Percentiles rank a stretch among this genome's conserved stretches.
Evolutionary conservation across 2,888 invertebrate species (phyloP).

Genomic region (Sminthurinus aureus): DNA sequence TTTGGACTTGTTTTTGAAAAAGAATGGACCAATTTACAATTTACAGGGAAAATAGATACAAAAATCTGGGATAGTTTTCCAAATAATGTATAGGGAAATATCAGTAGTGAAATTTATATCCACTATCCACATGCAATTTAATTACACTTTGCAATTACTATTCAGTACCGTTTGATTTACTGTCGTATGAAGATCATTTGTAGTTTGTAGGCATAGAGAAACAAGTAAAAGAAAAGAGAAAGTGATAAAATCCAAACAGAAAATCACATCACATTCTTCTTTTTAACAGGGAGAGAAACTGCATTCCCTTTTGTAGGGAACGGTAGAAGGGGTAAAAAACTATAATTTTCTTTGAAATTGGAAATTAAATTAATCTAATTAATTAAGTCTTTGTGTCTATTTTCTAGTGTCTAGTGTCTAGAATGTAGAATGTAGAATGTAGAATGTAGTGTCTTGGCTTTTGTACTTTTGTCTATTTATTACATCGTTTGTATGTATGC

Average conservation of each 20-base stretch:
- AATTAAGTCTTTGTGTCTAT: slow-evolving; percentile 22
- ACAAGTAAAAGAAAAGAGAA: too few relatives aligned
- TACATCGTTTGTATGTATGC: not conserved
- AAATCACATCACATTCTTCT: slow-evolving; percentile 24
- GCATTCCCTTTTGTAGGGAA: not conserved
- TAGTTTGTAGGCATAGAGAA: slow-evolving; percentile 12
- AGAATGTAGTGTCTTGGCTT: not conserved
- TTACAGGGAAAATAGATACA: too few relatives aligned
- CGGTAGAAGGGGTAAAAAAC: not conserved
- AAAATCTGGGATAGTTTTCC: too few relatives aligned
- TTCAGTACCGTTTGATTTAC: slow-evolving; percentile 34
- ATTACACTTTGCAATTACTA: slow-evolving; percentile 40
- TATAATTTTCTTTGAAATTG: slow-evolving; percentile 6
- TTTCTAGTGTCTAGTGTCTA: too few relatives aligned
- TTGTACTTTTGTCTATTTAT: not conserved
- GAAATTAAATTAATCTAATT: slow-evolving; percentile 36
- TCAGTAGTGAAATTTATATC: too few relatives aligned
- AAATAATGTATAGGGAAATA: too few relatives aligned
- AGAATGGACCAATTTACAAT: too few relatives aligned
- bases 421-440: too few relatives aligned
- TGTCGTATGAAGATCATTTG: slow-evolving; percentile 28
- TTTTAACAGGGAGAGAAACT: not conserved
- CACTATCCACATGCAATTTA: slow-evolving; percentile 40
- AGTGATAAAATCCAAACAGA: slow-evolving; percentile 13
- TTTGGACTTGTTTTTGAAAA: too few relatives aligned